phyloP scores from a whole-genome alignment of 1,140 invertebrate species.

The Prorops nasuta region DNA sequence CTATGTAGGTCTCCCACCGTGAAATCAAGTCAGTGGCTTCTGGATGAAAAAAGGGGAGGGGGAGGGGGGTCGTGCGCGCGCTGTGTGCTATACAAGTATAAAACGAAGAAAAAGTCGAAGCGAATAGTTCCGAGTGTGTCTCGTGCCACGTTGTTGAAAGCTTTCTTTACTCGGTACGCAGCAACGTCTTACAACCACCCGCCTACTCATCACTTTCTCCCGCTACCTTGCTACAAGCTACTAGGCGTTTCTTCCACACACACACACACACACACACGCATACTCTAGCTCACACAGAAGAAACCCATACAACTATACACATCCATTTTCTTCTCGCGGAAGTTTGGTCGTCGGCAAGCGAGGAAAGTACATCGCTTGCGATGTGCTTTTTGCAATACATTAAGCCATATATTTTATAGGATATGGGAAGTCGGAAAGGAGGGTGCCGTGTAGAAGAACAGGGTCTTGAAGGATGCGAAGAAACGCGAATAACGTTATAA shows the following conservation, averaged over 20 bases:
- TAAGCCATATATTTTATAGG: slow-evolving; percentile 37
- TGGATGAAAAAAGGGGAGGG: too few species aligned
- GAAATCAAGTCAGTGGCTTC: too few species aligned
- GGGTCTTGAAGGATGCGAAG: slow-evolving; percentile 18
- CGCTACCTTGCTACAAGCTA: background rate
- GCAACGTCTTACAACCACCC: background rate
- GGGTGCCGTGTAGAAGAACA: background rate
- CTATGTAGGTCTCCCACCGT: too few species aligned
- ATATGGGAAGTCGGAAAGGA: slow-evolving; percentile 17
- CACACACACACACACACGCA: too few species aligned
- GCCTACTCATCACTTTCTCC: background rate
- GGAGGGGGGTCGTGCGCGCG: too few species aligned
- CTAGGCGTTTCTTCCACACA: too few species aligned
- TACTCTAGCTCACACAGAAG: too few species aligned
- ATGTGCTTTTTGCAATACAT: slow-evolving; percentile 38
- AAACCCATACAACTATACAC: background rate
- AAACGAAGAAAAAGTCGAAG: background rate
- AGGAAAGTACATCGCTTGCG: slow-evolving; percentile 23
- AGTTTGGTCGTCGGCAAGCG: slow-evolving; percentile 14
- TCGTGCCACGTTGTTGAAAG: slow-evolving; percentile 1
- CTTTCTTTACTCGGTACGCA: slow-evolving; percentile 1
- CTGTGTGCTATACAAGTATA: background rate
- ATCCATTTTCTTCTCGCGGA: slow-evolving; percentile 25
- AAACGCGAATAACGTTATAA: slow-evolving; percentile 39
- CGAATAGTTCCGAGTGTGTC: background rate